These are phyloP conservation scores for Varecia variegata DNA, from an alignment of 2,797 vertebrate species.

Conservation along the genomic window DNA sequence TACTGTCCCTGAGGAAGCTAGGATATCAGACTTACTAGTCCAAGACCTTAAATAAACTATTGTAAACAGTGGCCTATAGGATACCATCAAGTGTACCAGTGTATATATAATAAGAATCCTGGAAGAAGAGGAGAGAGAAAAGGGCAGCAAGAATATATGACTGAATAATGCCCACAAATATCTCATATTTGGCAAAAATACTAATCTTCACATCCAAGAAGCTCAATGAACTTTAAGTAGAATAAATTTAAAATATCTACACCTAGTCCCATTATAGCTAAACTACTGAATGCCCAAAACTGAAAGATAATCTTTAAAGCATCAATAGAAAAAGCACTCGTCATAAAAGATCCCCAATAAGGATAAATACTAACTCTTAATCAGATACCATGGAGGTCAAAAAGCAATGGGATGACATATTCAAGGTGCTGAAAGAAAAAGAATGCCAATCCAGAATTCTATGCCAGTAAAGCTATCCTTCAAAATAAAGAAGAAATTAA, in stretches of 20 bases:
- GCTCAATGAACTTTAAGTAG: not conserved
- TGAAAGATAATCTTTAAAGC: not conserved
- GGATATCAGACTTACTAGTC: not conserved
- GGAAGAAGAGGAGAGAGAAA: not conserved
- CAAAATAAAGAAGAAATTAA: not conserved
- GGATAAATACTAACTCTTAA: not conserved
- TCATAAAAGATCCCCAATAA: not conserved
- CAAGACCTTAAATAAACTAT: not conserved
- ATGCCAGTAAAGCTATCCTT: not conserved
- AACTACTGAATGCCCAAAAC: not conserved
- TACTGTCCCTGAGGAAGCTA: not conserved
- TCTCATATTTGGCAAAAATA: not conserved
- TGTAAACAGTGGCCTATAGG: not conserved
- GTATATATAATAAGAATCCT: not conserved
- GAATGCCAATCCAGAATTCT: not conserved
- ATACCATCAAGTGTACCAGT: not conserved
- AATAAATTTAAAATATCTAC: not conserved
- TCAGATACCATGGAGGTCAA: not conserved
- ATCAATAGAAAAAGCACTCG: not conserved
- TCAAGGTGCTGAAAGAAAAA: not conserved
- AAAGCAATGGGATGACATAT: not conserved
- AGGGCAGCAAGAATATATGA: not conserved
- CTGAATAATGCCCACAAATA: not conserved
- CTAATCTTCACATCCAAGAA: not conserved
- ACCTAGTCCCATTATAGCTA: not conserved